These are phyloP conservation scores for Cyanoliseus patagonus DNA, from an alignment of 2,113 vertebrate genomes.

Conservation along the genomic window DNA sequence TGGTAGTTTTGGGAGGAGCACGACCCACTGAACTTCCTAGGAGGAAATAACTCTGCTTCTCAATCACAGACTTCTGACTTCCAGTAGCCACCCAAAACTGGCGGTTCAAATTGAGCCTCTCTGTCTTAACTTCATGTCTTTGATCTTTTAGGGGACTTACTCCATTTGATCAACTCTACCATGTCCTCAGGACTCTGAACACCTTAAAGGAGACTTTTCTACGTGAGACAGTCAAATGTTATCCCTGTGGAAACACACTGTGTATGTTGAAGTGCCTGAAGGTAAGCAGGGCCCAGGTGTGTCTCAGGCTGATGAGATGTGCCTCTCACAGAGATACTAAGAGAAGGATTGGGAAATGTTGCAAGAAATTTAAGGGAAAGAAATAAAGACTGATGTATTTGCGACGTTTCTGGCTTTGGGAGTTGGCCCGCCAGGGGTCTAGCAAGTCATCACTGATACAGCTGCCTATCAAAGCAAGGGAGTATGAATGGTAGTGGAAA, in stretches of 20 bases:
- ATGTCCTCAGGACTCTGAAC: not conserved
- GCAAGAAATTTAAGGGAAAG: not conserved
- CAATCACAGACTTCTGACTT: not conserved
- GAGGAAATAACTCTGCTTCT: not conserved
- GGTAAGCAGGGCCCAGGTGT: not conserved
- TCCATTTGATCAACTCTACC: not conserved
- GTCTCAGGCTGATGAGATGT: not conserved
- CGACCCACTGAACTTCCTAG: not conserved
- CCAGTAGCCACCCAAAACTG: not conserved
- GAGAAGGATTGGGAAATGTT: not conserved
- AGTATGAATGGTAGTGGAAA: not conserved
- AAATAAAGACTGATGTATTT: rapidly evolving
- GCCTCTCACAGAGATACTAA: not conserved
- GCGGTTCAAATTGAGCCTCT: not conserved
- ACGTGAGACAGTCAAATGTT: not conserved
- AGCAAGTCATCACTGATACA: not conserved
- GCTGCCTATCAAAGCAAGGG: not conserved
- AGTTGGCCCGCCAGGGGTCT: not conserved
- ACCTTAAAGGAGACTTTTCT: not conserved
- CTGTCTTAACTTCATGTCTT: not conserved
- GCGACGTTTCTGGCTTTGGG: not conserved
- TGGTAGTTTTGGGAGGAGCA: not conserved
- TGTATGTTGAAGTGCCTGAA: not conserved
- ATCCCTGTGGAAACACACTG: not conserved
- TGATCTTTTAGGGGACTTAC: not conserved